Evolutionary conservation across 2,797 vertebrate genomes (phyloP).

Genomic region (Tragopan temminckii): DNA sequence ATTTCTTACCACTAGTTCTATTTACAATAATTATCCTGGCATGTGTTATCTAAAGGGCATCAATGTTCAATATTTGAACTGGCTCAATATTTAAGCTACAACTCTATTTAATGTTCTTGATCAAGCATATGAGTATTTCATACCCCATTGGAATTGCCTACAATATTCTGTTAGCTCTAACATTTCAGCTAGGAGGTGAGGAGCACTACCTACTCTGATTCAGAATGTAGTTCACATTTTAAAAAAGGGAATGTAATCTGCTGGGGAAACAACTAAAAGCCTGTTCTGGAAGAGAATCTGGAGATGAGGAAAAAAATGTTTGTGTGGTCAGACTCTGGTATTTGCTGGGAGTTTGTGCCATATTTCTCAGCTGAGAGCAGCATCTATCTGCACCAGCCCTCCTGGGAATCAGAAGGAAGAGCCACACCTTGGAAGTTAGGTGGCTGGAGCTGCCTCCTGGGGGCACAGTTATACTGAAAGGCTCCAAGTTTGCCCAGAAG

Average conservation of each 20-base stretch:
- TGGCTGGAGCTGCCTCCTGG: background rate
- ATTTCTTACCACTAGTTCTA: constrained; percentile 15
- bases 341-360: background rate
- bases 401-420: background rate
- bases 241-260: constrained; percentile 9
- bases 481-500: background rate
- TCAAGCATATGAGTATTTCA: constrained; percentile 17
- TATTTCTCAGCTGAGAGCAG: background rate
- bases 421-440: background rate
- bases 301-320: background rate
- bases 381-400: background rate
- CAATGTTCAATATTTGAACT: constrained; percentile 32
- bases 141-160: background rate
- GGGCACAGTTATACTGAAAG: background rate
- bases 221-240: background rate
- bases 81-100: constrained; percentile 29
- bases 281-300: background rate
- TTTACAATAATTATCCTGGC: constrained; percentile 13
- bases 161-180: background rate
- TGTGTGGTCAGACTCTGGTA: background rate
- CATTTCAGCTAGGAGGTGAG: background rate
- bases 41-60: background rate
- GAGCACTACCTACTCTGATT: background rate
- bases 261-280: constrained; percentile 51
- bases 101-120: background rate